Base-by-base conservation (phyloP, 2,113 vertebrate species). In the Tupaia chinensis region DNA sequence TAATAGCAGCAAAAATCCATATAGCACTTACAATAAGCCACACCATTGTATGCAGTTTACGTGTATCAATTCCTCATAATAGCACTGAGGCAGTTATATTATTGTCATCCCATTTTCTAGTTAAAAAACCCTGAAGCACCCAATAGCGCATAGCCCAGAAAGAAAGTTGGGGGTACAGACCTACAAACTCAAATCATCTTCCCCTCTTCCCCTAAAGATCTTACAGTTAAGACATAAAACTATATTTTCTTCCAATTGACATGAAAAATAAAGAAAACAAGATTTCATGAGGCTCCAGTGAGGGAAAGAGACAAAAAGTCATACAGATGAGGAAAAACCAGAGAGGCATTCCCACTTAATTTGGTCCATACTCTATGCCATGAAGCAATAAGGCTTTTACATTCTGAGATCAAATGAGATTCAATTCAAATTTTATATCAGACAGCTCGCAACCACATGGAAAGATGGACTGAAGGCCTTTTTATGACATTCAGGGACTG, bases 351-450 rank as follows among this genome's bases (percentile, higher is more conserved):
- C 25, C 20, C 44, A 65, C 5, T 54, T 88, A 23, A 60, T 80
- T 72, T 58, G 53, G 74, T 70, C 9, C 16, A 25, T 20, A 7
- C 25, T 65, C 12, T 56, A 61, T 34, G 11, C 56, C 60, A 74
- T 25, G 78, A 65, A 94, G n/a, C n/a, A 83, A 20, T 44, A 25
- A 78, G 16, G 10, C 23, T 56, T 9, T 68, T 66, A 73, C 9
- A 69, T 84, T 61, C 61, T 85, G n/a, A 65, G 19, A 94, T 14
- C 1, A 44, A 53, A 72, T 76, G 1, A 63, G 77, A 77, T 76
- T 53, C 27, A 83, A 44, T 44, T 17, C 44, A 93, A n/a, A 87
- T 80, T 84, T 91, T 84, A 66, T 65, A 87, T 94, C 16, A 68
- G 73, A 63, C 0, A 86, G 22, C 17, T 86, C 32, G 68, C 5